phyloP scores from a whole-genome alignment of 2,113 vertebrate genomes.

The Onychostoma macrolepis region DNA sequence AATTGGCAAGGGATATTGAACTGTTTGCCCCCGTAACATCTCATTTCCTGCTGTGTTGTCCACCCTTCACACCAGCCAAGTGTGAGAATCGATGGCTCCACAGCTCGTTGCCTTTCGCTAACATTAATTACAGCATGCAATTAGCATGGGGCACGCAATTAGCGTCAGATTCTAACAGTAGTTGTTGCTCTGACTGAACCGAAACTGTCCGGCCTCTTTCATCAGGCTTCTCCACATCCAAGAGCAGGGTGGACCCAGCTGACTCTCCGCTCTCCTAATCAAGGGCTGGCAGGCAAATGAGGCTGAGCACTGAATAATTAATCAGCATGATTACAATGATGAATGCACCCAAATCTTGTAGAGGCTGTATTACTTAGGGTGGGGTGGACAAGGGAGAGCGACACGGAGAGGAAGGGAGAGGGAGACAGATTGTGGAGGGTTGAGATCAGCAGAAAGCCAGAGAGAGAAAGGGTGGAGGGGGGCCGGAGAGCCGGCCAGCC shows the following conservation, averaged over 20 bases:
- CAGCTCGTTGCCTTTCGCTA: constrained; percentile 13
- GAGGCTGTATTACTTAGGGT: background rate
- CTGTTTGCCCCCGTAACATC: background rate
- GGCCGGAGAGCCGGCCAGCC: constrained; percentile 62
- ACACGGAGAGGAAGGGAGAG: background rate
- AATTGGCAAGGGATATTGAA: background rate
- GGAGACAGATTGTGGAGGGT: constrained; percentile 33
- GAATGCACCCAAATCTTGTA: constrained; percentile 70
- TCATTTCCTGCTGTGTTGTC: constrained; percentile 9
- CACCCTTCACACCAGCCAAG: constrained; percentile 28
- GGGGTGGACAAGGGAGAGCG: background rate
- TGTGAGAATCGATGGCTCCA: constrained; percentile 34
- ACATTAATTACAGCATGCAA: constrained; percentile 48
- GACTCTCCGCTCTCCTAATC: constrained; percentile 66
- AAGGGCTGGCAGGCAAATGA: constrained; percentile 70
- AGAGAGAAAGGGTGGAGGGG: constrained; percentile 50
- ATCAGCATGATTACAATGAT: constrained; percentile 76
- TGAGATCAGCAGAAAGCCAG: constrained; percentile 33
- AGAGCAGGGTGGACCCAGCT: constrained; percentile 8
- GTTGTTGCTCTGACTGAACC: constrained; percentile 20
- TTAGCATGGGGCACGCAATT: constrained; percentile 45
- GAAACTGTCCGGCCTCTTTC: constrained; percentile 17
- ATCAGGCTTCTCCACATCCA: constrained; percentile 15
- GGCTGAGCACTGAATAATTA: constrained; percentile 77
- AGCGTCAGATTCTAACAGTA: constrained; percentile 20